Evolutionary conservation across 1,140 invertebrate genomes (phyloP), one percentile per base, ranked within the genome.

Genomic region (Drosophila setifemur): DNA sequence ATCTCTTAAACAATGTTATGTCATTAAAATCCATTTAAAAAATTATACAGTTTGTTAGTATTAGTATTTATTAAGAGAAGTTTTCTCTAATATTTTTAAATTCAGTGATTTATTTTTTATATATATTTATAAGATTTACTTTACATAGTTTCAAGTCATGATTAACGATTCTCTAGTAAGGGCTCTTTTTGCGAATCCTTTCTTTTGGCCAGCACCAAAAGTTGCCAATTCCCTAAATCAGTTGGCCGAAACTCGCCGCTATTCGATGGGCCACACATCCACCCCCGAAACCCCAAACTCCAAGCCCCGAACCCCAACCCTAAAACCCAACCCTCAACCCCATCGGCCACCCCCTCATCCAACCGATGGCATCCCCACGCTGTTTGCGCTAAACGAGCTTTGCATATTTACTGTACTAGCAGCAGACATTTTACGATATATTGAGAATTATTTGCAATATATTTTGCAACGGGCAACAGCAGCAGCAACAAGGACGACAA

Each of bases 361-460:
- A 18, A 37, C 43, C 52, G 40, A 37, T 14, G 12, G 21, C 21
- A 14, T 37, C 33, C 33, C 33, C 14, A 5, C 25, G 58, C 57
- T 79, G 69, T 79, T 85, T 79, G 67, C 79, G 81, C 75, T 85
- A 85, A 85, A 85, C 81, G 79, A 85, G 79, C 81, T 86, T 82
- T 86, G 81, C 81, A 86, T 86, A 86, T 87, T 86, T 86, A 86
- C 76, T 86, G 76, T 73, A 87, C 76, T 76, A 66, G 60, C 72
- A 81, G 71, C 81, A 86, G 81, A 87, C 81, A 86, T 87, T 86
- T 81, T 87, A 86, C 81, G 81, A 86, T 86, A 87, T 86, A 86
- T 86, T 86, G 81, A 86, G 81, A 86, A 81, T 86, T 86, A 86
- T 86, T 76, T 76, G 81, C 81, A 86, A 86, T 86, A 86, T 86